These are phyloP conservation scores for Glyphotaelius pellucidus DNA, from an alignment of 2,888 invertebrate species.

Conservation along the genomic window DNA sequence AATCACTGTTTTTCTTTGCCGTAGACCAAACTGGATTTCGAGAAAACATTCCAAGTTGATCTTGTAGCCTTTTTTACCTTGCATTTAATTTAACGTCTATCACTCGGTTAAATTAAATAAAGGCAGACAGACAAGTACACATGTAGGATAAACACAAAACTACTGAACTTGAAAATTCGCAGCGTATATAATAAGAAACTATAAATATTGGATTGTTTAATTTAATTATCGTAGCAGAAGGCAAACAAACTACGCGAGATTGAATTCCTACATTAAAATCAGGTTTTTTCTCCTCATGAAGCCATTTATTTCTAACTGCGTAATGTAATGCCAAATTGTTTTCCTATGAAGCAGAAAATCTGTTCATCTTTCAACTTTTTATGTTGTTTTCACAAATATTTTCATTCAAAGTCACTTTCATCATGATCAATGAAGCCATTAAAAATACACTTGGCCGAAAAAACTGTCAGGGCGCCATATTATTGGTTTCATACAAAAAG, in stretches of 20 bases:
- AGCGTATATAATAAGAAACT: not conserved
- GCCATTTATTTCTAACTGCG: not conserved
- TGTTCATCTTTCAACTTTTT: too few species aligned
- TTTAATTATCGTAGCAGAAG: not conserved
- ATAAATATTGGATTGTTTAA: not conserved
- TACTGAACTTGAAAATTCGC: not conserved
- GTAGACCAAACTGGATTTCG: not conserved
- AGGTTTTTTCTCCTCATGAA: not conserved
- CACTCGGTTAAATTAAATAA: not conserved
- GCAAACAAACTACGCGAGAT: not conserved
- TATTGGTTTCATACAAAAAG: too few species aligned
- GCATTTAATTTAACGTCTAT: not conserved
- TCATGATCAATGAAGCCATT: not conserved
- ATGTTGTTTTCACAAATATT: not conserved
- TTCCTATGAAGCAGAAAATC: too few species aligned
- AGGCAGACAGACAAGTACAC: not conserved
- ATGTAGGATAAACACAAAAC: not conserved
- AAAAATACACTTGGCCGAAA: not conserved
- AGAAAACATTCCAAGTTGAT: not conserved
- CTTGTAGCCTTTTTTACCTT: not conserved
- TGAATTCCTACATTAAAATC: not conserved
- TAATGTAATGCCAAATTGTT: not conserved
- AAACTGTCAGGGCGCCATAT: too few species aligned
- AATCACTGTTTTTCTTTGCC: not conserved
- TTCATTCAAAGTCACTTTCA: not conserved